Conservation (phyloP, 2,888 invertebrate genomes). For the Philonicus albiceps region DNA sequence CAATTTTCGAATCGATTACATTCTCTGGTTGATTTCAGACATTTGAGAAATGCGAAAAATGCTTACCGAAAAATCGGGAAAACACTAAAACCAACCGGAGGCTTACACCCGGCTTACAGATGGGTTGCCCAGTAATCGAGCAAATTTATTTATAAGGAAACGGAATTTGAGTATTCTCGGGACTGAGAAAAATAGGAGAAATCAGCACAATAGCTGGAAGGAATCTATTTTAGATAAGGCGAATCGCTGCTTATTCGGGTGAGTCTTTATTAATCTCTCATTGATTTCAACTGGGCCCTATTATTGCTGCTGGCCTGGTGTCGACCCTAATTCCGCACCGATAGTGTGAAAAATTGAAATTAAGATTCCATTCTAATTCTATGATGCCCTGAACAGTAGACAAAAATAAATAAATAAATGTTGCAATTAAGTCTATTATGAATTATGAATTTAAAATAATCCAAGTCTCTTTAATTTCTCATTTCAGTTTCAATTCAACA, state of each 20-base stretch:
- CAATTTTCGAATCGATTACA: conserved; percentile 34
- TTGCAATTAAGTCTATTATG: too few species aligned
- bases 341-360: neutral
- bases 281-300: neutral
- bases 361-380: neutral
- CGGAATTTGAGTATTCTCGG: conserved; percentile 3
- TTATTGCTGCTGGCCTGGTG: neutral
- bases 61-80: neutral
- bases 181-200: neutral
- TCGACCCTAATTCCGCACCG: neutral
- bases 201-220: conserved; percentile 11
- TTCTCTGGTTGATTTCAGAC: conserved; percentile 20
- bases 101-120: neutral
- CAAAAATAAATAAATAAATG: neutral
- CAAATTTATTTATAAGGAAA: conserved; percentile 21
- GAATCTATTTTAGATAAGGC: neutral
- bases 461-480: too few species aligned
- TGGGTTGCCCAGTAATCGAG: conserved; percentile 9
- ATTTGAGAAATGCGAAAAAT: conserved; percentile 35
- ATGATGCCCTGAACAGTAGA: neutral
- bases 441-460: too few species aligned
- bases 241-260: neutral
- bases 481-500: neutral
- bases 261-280: neutral
- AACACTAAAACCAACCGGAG: neutral